These are phyloP conservation scores for Myotis davidii DNA, from an alignment of 2,113 vertebrate species.

Conservation along the genomic window DNA sequence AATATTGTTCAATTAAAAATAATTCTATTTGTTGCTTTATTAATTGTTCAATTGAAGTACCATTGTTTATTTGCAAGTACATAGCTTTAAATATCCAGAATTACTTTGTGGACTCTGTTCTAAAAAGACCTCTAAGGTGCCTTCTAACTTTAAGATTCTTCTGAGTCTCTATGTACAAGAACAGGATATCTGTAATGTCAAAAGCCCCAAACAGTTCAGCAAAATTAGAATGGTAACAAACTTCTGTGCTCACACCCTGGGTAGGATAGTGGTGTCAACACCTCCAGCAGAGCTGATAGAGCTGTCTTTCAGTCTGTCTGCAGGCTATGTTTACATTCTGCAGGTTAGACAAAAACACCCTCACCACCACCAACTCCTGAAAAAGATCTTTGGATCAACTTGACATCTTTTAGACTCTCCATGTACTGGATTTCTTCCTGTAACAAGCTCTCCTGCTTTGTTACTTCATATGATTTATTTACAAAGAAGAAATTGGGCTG, in stretches of 20 bases:
- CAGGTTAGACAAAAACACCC: conserved; percentile 64
- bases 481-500: conserved; percentile 27
- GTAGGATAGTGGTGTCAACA: conserved; percentile 70
- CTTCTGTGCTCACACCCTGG: conserved; percentile 65
- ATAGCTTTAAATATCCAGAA: conserved; percentile 17
- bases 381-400: conserved; percentile 63
- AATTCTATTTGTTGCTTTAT: background rate
- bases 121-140: conserved; percentile 9
- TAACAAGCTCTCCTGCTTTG: conserved; percentile 32
- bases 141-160: conserved; percentile 57
- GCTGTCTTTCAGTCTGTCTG: conserved; percentile 73
- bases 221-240: conserved; percentile 75
- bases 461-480: conserved; percentile 17
- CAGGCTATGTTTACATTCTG: conserved; percentile 68
- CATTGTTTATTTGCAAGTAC: background rate
- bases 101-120: background rate
- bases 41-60: background rate
- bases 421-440: conserved; percentile 37
- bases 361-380: conserved; percentile 2
- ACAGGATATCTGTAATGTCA: conserved; percentile 69
- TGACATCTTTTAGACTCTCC: conserved; percentile 55
- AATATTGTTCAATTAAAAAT: background rate
- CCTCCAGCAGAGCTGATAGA: conserved; percentile 56
- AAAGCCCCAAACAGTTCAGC: conserved; percentile 66
- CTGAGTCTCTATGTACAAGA: background rate